Evolutionary conservation across 2,888 invertebrate species (phyloP).

Genomic region (Drosophila anomelani): DNA sequence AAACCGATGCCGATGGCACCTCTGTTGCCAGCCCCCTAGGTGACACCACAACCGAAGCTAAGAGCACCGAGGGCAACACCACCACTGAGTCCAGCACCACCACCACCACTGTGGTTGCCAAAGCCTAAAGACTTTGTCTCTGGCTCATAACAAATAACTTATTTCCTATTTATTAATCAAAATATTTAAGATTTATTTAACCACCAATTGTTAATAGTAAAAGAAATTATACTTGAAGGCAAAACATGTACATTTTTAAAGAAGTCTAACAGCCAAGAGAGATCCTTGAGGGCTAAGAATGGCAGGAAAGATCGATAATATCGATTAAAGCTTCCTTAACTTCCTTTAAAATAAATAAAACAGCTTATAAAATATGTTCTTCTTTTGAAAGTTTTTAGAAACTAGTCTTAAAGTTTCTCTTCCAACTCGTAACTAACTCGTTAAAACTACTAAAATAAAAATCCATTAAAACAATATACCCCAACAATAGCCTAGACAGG

Average conservation of each 20-base stretch:
- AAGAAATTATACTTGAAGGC: not conserved
- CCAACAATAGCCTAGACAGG: not conserved
- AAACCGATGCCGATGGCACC: not conserved
- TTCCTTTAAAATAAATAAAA: too few species aligned
- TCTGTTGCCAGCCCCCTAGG: not conserved
- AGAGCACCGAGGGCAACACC: not conserved
- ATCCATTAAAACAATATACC: conserved; percentile 2
- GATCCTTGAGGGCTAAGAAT: too few species aligned
- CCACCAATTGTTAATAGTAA: not conserved
- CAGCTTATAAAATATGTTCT: too few species aligned
- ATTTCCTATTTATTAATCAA: not conserved
- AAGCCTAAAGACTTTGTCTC: not conserved
- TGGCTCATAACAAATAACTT: not conserved
- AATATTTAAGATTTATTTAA: not conserved
- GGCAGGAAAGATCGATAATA: too few species aligned
- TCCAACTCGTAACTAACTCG: not conserved
- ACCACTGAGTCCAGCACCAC: conserved; percentile 9
- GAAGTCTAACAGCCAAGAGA: not conserved
- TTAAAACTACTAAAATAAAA: too few species aligned
- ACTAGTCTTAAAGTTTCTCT: not conserved
- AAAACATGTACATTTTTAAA: not conserved
- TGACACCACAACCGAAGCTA: conserved; percentile 6
- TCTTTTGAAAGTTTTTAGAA: too few species aligned
- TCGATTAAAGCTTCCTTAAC: too few species aligned
- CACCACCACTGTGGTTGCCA: not conserved